Conservation (phyloP, 2,113 vertebrate species). For the Upupa epops region DNA sequence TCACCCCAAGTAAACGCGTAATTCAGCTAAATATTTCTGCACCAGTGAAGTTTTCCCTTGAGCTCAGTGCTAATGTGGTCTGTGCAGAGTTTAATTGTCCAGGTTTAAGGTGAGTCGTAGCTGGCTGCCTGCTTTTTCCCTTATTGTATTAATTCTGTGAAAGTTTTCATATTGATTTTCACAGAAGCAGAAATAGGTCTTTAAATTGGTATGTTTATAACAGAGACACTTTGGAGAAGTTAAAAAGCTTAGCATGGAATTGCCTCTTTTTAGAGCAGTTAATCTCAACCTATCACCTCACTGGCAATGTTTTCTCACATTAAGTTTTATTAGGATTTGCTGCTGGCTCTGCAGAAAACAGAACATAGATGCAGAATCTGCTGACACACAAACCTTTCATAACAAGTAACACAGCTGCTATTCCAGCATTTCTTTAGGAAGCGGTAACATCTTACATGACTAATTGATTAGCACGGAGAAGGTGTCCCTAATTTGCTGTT, state of each 20-base stretch:
- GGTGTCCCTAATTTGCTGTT: conserved; percentile 17
- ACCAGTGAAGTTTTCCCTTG: not conserved
- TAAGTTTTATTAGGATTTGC: conserved; percentile 62
- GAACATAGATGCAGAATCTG: conserved; percentile 16
- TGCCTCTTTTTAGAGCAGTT: not conserved
- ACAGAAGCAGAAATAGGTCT: not conserved
- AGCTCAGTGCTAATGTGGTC: not conserved
- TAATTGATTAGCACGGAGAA: conserved; percentile 55
- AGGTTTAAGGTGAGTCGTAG: not conserved
- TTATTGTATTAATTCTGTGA: not conserved
- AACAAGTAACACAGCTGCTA: not conserved
- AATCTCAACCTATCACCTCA: conserved; percentile 38
- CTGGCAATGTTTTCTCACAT: conserved; percentile 32
- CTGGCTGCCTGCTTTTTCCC: not conserved
- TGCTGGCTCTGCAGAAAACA: conserved; percentile 64
- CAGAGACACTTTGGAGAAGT: not conserved
- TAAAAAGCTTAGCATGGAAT: not conserved
- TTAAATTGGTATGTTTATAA: conserved; percentile 10
- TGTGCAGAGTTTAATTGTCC: not conserved
- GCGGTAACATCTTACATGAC: not conserved
- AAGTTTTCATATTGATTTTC: conserved; percentile 8
- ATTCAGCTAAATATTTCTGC: not conserved
- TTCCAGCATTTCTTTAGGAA: conserved; percentile 28
- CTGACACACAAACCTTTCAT: conserved; percentile 45
- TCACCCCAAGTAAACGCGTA: not conserved